Evolutionary conservation across 2,888 invertebrate genomes (phyloP), one percentile per base, ranked within the genome.

Genomic region (Bimastos eiseni): DNA sequence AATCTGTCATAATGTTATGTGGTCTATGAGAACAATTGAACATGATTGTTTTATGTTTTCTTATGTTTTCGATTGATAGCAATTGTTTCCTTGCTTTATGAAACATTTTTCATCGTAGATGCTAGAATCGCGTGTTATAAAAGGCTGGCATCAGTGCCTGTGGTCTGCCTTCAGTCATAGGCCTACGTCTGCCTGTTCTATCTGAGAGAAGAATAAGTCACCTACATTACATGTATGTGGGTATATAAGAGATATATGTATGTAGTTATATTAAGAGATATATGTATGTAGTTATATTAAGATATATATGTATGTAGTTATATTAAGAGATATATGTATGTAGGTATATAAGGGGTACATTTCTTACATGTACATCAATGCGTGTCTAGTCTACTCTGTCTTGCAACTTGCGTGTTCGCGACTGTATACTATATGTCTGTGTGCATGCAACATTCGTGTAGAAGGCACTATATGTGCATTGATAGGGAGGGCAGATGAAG

Each of bases 91-190:
- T 34, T 86, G 24, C 86, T 36, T 86, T 34, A 37, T 36, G 86
- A 86, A 37, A 86, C 21, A 34, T 37, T 86, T 86, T 17, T 86
- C 86, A 86, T 36, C 86, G 86, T 86, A 36, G 33, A 86, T 86
- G 86, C 24, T 86, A 34, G 86, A 86, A 86, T 86, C 21, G 34
- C 86, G 86, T 36, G 37, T 17, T 33, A 37, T 24, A 2, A 34
- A 24, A 34, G n/a, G 86, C 21, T 8, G 13, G 36, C 21, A 19
- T 36, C 4, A 3, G 30, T 33, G 34, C 6, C 2, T 36, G 21
- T 84, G 33, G 8, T 37, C 33, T 86, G 15, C 36, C 24, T 30
- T 84, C 17, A 24, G 36, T 86, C 83, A n/a, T 83, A 13, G 13
- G 30, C 19, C 11, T 83, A 15, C 36, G 86, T 36, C n/a, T 86